Evolutionary conservation across 2,113 vertebrate species (phyloP).

Genomic region (Muntiacus reevesi): DNA sequence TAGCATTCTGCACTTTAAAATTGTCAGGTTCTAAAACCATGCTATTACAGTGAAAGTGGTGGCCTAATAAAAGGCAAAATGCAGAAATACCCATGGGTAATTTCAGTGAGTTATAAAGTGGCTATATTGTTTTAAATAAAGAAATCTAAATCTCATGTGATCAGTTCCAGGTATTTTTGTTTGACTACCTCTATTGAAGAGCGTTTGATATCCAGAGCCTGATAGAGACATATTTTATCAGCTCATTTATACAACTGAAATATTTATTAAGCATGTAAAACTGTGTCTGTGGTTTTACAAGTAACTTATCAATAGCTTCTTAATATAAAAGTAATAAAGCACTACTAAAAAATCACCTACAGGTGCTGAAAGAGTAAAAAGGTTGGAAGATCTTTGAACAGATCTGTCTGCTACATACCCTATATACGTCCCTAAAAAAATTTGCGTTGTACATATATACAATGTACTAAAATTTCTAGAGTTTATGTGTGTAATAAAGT

Average conservation of each 20-base stretch:
- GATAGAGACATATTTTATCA: background rate
- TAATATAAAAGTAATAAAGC: background rate
- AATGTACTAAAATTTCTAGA: background rate
- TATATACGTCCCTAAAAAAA: background rate
- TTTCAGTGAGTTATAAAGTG: background rate
- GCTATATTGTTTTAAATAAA: background rate
- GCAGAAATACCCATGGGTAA: background rate
- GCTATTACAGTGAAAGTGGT: background rate
- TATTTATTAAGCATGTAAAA: background rate
- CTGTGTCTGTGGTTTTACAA: background rate
- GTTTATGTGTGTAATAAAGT: background rate
- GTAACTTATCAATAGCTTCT: background rate
- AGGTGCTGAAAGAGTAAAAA: background rate
- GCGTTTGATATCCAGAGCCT: background rate
- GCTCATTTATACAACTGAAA: background rate
- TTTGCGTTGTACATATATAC: background rate
- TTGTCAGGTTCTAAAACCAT: background rate
- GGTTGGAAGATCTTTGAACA: background rate
- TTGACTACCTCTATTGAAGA: background rate
- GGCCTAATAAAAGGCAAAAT: background rate
- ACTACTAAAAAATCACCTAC: background rate
- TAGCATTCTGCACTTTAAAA: background rate
- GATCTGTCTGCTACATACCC: background rate
- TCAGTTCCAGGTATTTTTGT: background rate
- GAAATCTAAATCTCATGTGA: background rate